Evolutionary conservation across 2,113 vertebrate genomes (phyloP).

Genomic region (Panurus biarmicus): DNA sequence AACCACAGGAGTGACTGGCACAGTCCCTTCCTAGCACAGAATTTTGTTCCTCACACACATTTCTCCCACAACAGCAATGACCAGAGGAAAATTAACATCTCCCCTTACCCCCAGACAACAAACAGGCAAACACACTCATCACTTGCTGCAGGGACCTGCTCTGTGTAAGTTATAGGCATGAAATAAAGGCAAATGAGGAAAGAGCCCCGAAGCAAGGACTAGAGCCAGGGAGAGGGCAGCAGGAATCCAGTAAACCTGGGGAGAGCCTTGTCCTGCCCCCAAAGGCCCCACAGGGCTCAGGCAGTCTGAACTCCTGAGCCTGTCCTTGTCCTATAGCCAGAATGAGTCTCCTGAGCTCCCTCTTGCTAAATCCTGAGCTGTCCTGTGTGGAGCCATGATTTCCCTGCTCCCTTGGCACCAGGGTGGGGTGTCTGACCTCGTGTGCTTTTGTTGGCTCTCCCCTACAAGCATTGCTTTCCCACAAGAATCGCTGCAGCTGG

Average conservation of each 20-base stretch:
- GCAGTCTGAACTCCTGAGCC: not conserved
- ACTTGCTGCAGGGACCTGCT: conserved; percentile 51
- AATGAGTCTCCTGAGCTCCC: not conserved
- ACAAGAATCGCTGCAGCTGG: not conserved
- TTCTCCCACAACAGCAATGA: conserved; percentile 16
- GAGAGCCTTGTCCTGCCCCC: not conserved
- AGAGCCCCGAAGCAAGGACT: not conserved
- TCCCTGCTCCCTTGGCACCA: not conserved
- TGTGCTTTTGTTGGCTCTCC: not conserved
- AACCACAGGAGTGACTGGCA: not conserved
- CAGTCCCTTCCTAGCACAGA: not conserved
- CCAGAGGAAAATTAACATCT: not conserved
- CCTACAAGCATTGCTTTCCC: not conserved
- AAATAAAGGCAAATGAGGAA: conserved; percentile 24
- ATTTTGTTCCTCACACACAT: not conserved
- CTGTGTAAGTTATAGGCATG: conserved; percentile 4
- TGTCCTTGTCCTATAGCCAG: not conserved
- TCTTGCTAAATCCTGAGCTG: no score
- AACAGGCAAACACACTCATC: conserved; percentile 51
- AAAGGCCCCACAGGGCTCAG: no score
- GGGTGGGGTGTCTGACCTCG: fast-evolving
- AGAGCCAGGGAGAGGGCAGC: not conserved
- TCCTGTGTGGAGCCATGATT: not conserved
- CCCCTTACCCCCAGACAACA: conserved; percentile 17
- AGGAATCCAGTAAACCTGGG: not conserved